These are phyloP conservation scores for Labeo calbasu DNA, from an alignment of 2,797 vertebrate genomes.

Conservation along the genomic window DNA sequence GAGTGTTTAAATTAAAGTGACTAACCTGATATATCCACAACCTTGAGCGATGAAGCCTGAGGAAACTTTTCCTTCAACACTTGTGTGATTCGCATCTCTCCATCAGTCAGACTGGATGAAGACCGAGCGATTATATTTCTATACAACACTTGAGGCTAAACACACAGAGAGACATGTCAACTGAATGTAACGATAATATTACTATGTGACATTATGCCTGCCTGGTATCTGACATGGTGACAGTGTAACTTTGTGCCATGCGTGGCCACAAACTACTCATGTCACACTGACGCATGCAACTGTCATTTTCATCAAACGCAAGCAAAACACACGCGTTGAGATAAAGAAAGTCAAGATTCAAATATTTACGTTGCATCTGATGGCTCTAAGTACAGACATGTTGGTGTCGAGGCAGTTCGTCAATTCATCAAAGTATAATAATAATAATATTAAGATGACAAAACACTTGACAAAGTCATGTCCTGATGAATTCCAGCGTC, in stretches of 20 bases:
- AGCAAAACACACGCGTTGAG: background rate
- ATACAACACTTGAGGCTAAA: background rate
- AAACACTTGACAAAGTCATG: slow-evolving; percentile 13
- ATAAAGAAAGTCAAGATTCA: background rate
- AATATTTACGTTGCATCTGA: slow-evolving; percentile 33
- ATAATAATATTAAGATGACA: background rate
- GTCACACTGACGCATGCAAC: background rate
- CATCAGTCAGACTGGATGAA: slow-evolving; percentile 78
- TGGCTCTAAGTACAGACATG: slow-evolving; percentile 31
- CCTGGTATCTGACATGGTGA: background rate
- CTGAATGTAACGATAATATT: background rate
- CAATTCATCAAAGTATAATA: background rate
- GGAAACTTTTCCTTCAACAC: slow-evolving; percentile 87
- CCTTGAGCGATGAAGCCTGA: slow-evolving; percentile 81
- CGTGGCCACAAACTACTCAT: background rate
- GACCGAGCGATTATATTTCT: slow-evolving; percentile 63
- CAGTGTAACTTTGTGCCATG: background rate
- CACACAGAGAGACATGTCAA: slow-evolving; percentile 4
- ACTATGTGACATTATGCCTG: background rate
- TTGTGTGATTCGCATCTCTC: slow-evolving; percentile 79
- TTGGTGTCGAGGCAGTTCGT: background rate
- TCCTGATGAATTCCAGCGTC: slow-evolving; percentile 1
- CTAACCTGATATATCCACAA: slow-evolving; percentile 90
- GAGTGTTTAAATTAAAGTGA: background rate
- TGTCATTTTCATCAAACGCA: background rate